Evolutionary conservation across 2,113 vertebrate genomes (phyloP).

Genomic region (Ursus arctos): DNA sequence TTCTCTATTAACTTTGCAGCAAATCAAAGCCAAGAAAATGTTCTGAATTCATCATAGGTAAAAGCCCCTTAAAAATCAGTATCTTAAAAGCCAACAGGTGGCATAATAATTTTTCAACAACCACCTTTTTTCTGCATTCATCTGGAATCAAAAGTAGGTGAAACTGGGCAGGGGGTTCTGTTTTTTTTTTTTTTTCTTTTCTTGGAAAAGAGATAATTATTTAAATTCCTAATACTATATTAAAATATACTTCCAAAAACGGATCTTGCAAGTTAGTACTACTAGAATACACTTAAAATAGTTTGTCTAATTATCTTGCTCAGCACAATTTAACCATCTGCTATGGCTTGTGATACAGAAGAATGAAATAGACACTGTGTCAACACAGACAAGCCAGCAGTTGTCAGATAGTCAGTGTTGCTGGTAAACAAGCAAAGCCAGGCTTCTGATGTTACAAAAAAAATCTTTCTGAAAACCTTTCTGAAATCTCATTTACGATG

Average conservation of each 20-base stretch:
- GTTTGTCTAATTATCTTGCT: background rate
- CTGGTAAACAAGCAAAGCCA: background rate
- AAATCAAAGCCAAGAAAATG: conserved; percentile 25
- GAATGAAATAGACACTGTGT: accelerated
- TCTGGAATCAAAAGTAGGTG: background rate
- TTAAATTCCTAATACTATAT: background rate
- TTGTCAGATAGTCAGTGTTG: background rate
- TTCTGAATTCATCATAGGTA: background rate
- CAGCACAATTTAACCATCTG: background rate
- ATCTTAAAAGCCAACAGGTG: background rate
- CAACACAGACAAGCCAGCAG: background rate
- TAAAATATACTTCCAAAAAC: background rate
- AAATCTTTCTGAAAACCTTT: background rate
- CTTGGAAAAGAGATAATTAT: background rate
- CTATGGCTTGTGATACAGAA: background rate
- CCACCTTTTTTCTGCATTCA: background rate
- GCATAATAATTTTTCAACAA: background rate
- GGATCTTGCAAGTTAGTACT: background rate
- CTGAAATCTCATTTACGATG: background rate
- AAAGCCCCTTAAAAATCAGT: background rate
- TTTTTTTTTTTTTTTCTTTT: background rate
- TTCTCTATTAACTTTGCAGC: background rate
- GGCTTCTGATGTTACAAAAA: background rate
- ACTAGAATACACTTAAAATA: background rate
- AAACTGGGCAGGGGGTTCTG: background rate